phyloP scores from a whole-genome alignment of 2,113 vertebrate species.

The Myotis lucifugus region DNA sequence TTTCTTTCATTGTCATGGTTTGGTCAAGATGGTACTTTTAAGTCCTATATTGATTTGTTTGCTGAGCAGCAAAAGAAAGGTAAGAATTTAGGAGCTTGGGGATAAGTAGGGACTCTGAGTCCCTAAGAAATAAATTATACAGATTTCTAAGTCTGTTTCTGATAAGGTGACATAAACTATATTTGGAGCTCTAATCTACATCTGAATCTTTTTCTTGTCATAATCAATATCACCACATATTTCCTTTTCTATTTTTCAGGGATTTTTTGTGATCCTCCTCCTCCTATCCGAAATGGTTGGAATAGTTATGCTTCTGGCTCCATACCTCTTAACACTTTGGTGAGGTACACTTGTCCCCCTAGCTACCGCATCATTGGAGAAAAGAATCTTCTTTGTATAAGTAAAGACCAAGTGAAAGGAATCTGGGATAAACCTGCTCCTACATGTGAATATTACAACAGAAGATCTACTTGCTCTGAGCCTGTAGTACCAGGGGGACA shows the following conservation, averaged over 20 bases:
- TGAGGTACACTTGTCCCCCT: accelerated
- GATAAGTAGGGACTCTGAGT: neutral
- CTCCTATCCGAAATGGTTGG: neutral
- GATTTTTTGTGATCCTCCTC: slow-evolving; percentile 63
- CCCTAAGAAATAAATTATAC: neutral
- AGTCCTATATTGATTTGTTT: neutral
- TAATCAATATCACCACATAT: neutral
- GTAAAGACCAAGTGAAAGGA: slow-evolving; percentile 55
- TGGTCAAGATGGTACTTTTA: neutral
- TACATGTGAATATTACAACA: slow-evolving; percentile 68
- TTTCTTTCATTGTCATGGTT: neutral
- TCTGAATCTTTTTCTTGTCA: slow-evolving; percentile 29
- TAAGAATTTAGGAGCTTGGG: neutral
- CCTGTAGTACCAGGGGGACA: slow-evolving; percentile 46
- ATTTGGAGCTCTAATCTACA: slow-evolving; percentile 24
- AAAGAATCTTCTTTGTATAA: neutral
- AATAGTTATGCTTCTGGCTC: accelerated
- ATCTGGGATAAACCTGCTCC: slow-evolving; percentile 79
- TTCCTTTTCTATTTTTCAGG: slow-evolving; percentile 54
- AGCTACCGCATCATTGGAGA: slow-evolving; percentile 60
- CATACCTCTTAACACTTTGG: accelerated
- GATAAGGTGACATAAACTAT: neutral
- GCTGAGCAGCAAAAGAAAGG: neutral
- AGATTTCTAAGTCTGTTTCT: slow-evolving; percentile 35
- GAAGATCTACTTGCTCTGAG: accelerated